Percentiles rank a stretch among this genome's conserved stretches.
Evolutionary conservation across 1,140 invertebrate genomes (phyloP).

Genomic region (Trichonephila clavipes): DNA sequence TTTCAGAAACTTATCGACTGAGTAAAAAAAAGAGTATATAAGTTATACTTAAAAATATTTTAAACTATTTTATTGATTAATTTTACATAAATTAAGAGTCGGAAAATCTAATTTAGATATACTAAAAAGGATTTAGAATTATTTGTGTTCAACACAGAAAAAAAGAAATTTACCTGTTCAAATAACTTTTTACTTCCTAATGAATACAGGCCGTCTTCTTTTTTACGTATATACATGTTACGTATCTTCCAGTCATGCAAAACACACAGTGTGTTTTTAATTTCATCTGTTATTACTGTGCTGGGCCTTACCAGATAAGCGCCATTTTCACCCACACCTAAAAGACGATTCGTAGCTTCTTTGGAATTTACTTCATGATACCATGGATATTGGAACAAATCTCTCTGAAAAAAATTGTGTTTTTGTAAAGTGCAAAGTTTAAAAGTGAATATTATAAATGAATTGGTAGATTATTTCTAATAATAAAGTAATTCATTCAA

Average conservation of each 20-base stretch:
- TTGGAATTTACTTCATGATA: slow-evolving; percentile 43
- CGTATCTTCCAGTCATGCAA: neutral
- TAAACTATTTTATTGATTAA: no score
- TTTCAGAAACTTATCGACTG: no score
- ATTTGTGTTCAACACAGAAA: neutral
- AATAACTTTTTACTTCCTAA: neutral
- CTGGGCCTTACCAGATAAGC: slow-evolving; percentile 43
- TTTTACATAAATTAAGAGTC: no score
- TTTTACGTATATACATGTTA: slow-evolving; percentile 41
- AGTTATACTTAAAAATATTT: no score
- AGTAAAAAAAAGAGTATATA: no score
- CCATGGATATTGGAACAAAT: neutral
- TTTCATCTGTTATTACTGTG: neutral
- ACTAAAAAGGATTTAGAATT: neutral
- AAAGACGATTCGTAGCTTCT: slow-evolving; percentile 2
- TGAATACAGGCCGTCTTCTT: neutral
- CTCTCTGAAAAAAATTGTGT: neutral
- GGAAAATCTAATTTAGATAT: neutral
- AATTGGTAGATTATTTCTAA: no score
- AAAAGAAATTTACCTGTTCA: neutral
- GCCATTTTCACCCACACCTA: slow-evolving; percentile 19
- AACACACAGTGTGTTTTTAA: slow-evolving; percentile 33
- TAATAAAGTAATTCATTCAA: no score
- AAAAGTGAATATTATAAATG: no score
- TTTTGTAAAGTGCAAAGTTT: no score